Conservation (phyloP, 2,113 vertebrate genomes). For the Trematocara unimaculatum region DNA sequence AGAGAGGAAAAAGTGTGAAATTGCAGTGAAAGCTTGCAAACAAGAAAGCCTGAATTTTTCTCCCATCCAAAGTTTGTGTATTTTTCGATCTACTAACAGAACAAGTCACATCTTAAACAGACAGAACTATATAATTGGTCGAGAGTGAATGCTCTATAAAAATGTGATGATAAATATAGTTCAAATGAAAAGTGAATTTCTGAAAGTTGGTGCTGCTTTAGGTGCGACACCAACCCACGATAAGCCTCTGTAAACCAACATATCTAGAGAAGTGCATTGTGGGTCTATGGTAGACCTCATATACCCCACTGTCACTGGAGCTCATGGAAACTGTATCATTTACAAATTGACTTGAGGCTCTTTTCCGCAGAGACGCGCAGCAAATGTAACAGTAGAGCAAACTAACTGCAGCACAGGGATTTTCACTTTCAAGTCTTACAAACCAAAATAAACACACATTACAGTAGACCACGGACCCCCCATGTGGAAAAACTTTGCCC, state of each 20-base stretch:
- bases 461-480: conserved; percentile 37
- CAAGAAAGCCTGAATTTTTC: neutral
- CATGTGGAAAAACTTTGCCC: neutral
- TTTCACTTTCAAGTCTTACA: conserved; percentile 48
- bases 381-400: conserved; percentile 41
- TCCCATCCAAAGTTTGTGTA: neutral
- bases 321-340: conserved; percentile 10
- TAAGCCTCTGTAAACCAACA: neutral
- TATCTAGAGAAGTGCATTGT: neutral
- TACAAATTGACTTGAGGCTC: conserved; percentile 24
- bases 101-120: neutral
- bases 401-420: conserved; percentile 36
- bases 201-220: neutral
- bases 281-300: neutral
- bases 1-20: neutral
- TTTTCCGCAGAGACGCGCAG: conserved; percentile 18
- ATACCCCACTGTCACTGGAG: neutral
- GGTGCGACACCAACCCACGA: neutral
- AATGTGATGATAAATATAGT: neutral
- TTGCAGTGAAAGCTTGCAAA: neutral
- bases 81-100: neutral
- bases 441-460: conserved; percentile 53
- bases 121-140: neutral
- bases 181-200: neutral
- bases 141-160: neutral